Base-by-base conservation (phyloP, 35 echinoderm and acorn worm genomes). In the Diadema setosum region DNA sequence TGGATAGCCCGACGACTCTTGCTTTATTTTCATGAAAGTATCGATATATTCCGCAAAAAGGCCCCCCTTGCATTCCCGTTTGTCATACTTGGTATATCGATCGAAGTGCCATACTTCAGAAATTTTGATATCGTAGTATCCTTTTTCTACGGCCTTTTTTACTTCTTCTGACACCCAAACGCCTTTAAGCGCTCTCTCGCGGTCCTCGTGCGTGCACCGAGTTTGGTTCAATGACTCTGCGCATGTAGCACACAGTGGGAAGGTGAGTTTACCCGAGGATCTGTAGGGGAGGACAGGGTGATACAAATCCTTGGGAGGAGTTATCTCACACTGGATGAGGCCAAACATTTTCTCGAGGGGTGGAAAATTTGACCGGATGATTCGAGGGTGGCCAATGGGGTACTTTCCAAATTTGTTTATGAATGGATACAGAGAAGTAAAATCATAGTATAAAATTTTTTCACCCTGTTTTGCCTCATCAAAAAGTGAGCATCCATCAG, bases 401-500 rank as follows among this genome's bases (percentile, higher is more conserved):
- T 80, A 80, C 20, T 80, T 73, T 30, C 84, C 84, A 24, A 35
- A 87, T 76, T 87, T 87, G 20, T 76, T 78, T n/a, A 75, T 41
- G 63, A 40, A 87, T 9, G 84, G 84, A 46, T 87, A 87, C 2
- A 87, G 36, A 43, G 15, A 23, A 16, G 55, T 74, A 75, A 85
- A 74, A 41, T 85, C 83, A 5, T 55, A 40, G 56, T 85, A 85
- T 34, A 55, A 33, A 18, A 85, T 70, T 70, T 70, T 81, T 39
- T 85, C 83, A 15, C 23, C 83, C 30, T 7, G 3, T 17, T 34
- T 39, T 30, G 49, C 49, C 52, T 24, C 57, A 21, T 70, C n/a
- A 70, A 35, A 85, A 4, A 85, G 35, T 29, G 12, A 31, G 32
- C 29, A 8, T 41, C 26, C 85, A 45, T 11, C 48, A 52, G 48